Percentiles rank a stretch among this genome's conserved stretches.
phyloP scores from a whole-genome alignment of 2,113 vertebrate species.

The Brienomyrus brachyistius region DNA sequence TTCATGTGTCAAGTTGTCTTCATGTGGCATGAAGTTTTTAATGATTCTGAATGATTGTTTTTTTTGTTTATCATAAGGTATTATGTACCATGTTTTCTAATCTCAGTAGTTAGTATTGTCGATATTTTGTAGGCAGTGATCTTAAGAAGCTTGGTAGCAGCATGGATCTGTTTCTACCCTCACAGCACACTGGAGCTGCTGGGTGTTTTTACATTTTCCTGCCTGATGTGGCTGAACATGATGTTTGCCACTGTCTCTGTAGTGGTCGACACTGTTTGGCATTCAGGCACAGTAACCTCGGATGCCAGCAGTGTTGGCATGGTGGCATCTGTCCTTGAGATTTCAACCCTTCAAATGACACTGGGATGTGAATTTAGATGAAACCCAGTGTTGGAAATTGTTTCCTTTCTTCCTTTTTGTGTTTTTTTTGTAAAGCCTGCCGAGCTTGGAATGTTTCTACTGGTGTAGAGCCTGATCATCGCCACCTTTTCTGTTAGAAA shows the following conservation, averaged over 20 bases:
- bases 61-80: background rate
- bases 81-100: background rate
- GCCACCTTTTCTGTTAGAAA: background rate
- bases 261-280: background rate
- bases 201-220: background rate
- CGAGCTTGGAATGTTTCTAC: background rate
- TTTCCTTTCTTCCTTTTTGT: background rate
- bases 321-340: slow-evolving; percentile 8
- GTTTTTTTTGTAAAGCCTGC: background rate
- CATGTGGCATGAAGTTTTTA: background rate
- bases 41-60: background rate
- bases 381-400: background rate
- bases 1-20: background rate
- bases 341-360: slow-evolving; percentile 4
- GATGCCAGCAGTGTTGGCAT: slow-evolving; percentile 6
- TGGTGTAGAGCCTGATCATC: background rate
- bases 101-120: background rate
- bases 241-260: background rate
- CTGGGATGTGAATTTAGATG: background rate
- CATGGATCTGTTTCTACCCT: background rate
- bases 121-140: background rate
- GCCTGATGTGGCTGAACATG: background rate
- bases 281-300: background rate
- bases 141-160: background rate
- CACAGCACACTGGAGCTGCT: background rate